Evolutionary conservation across 2,113 vertebrate species (phyloP).

Genomic region (Australoheros scitulus): DNA sequence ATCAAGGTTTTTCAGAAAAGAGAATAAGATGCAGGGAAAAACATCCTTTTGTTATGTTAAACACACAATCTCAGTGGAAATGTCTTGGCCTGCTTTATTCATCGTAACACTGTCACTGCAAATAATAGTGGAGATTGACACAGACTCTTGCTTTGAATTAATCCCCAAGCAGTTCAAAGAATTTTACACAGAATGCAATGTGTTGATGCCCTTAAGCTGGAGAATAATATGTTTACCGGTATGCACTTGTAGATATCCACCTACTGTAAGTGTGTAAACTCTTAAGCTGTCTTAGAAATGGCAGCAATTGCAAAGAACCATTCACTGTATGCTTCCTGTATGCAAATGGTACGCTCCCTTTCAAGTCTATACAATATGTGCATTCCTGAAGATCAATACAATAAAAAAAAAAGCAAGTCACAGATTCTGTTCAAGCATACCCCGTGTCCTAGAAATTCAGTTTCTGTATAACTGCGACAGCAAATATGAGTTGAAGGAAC

Average conservation of each 20-base stretch:
- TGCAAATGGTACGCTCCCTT: constrained; percentile 34
- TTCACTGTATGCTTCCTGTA: constrained; percentile 32
- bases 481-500: not conserved
- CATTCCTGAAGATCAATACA: constrained; percentile 22
- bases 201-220: constrained; percentile 59
- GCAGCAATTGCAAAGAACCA: constrained; percentile 32
- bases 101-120: constrained; percentile 63
- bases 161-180: constrained; percentile 68
- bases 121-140: constrained; percentile 72
- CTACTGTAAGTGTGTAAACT: constrained; percentile 60
- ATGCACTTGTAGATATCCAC: constrained; percentile 55
- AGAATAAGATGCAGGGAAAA: constrained; percentile 67
- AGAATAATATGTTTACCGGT: constrained; percentile 44
- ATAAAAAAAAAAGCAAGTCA: constrained; percentile 32
- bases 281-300: constrained; percentile 57
- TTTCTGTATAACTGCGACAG: not conserved
- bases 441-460: not conserved
- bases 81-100: constrained; percentile 69
- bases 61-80: constrained; percentile 61
- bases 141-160: constrained; percentile 64
- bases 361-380: constrained; percentile 12
- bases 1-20: constrained; percentile 64
- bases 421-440: not conserved
- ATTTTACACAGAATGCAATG: constrained; percentile 50
- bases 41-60: constrained; percentile 79